Base-by-base conservation (phyloP, 2,113 vertebrate genomes). In the Pituophis catenifer region DNA sequence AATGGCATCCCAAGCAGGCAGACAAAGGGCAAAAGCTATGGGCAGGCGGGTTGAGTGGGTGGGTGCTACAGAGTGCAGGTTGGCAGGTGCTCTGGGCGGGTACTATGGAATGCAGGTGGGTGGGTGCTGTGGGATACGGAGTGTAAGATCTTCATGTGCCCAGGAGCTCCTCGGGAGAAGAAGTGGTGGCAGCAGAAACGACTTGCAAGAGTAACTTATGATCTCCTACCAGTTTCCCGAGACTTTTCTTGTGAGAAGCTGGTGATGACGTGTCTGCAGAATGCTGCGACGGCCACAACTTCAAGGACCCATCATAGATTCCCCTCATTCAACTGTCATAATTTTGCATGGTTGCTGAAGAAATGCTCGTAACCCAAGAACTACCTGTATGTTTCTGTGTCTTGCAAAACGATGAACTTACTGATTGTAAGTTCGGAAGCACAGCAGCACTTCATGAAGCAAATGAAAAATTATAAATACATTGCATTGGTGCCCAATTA, bases 401-500 rank as follows among this genome's bases (percentile, higher is more conserved):
- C 53, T 92, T 91, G 11, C 26, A 24, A 93, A 96, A 89, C 29
- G 48, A 94, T 57, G 55, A 19, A 21, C 55, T 57, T 57, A 57
- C 1, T 24, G 33, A 23, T 29, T 91, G 87, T 23, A 89, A 91
- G 94, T 94, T 96, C 91, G 94, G 33, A 92, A 70, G 91, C 88
- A 94, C 0, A 2, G 91, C 70, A 93, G 93, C 89, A 91, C 94
- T 81, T 21, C 92, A 44, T n/a, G 88, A 38, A 89, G 90, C 95
- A 58, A 6, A 54, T 57, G 92, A n/a, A n/a, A 75, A 86, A 11
- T 17, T 15, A 95, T 91, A 89, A 17, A 95, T 89, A 86, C 75
- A 97, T 93, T 97, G 94, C 96, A 96, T 96, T 95, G 93, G 91
- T 96, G 94, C 93, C 93, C 58, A 1, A 91, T 94, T 38, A 95